A percentile compares a stretch with the other conserved stretches of the same genome.
phyloP scores from a whole-genome alignment of 2,113 vertebrate genomes.

The Cervus canadensis region DNA sequence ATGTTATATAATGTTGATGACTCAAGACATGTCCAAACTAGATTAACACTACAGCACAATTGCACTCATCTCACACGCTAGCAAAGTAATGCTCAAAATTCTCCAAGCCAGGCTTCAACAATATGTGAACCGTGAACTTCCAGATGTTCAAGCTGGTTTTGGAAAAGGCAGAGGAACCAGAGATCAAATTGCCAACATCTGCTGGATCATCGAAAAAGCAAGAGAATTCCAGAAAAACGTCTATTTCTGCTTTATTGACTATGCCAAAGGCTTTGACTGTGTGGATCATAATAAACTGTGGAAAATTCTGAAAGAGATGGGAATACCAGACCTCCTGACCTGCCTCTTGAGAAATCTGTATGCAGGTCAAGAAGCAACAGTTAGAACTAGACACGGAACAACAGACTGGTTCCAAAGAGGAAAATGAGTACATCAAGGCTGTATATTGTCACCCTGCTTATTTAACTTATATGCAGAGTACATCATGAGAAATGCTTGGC shows the following conservation, averaged over 20 bases:
- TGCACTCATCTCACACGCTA: rapidly evolving
- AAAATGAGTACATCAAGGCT: not conserved
- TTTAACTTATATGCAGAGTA: not conserved
- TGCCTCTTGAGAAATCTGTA: not conserved
- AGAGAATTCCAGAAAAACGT: not conserved
- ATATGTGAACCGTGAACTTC: not conserved
- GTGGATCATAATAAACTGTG: not conserved
- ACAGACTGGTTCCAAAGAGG: not conserved
- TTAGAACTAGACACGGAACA: not conserved
- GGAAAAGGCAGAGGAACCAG: not conserved
- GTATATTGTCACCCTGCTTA: not conserved
- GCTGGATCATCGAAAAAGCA: not conserved
- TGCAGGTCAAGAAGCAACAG: not conserved
- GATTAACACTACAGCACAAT: not conserved
- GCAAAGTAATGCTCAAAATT: not conserved
- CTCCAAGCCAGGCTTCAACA: not conserved
- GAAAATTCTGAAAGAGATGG: not conserved
- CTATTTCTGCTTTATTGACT: too few relatives aligned
- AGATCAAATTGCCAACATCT: not conserved
- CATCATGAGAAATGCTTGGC: not conserved
- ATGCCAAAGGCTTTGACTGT: not conserved
- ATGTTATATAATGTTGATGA: too few relatives aligned
- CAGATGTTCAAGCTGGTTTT: not conserved
- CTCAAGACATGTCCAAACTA: too few relatives aligned
- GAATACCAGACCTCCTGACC: not conserved